A percentile compares a stretch with the other conserved stretches of the same genome.
phyloP scores from a whole-genome alignment of 2,113 vertebrate genomes.

The Pollimyrus isidori region DNA sequence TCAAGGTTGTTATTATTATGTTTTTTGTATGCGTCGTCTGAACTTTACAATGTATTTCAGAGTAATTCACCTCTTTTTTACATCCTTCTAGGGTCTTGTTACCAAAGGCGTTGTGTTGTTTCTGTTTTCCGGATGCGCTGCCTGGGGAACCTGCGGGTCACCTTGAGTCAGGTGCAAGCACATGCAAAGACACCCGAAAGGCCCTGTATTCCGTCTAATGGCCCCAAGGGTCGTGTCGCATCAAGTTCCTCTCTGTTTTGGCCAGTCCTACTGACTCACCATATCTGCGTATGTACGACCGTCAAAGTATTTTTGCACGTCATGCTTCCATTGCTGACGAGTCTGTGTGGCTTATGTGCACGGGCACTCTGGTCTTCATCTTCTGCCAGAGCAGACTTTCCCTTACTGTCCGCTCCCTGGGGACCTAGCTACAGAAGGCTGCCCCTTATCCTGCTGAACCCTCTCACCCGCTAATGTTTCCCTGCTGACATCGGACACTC shows the following conservation, averaged over 20 bases:
- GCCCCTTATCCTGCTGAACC: conserved; percentile 56
- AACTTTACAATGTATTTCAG: background rate
- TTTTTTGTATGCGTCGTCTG: background rate
- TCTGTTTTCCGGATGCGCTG: conserved; percentile 16
- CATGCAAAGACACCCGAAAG: background rate
- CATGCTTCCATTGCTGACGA: background rate
- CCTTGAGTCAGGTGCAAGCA: background rate
- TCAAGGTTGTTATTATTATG: background rate
- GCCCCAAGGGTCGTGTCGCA: background rate
- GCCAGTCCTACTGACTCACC: background rate
- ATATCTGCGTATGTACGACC: background rate
- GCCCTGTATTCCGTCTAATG: background rate
- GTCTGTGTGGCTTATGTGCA: background rate
- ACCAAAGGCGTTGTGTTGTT: conserved; percentile 25
- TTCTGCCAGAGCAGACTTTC: conserved; percentile 14
- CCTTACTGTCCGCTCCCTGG: conserved; percentile 24
- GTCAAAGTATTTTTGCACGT: background rate
- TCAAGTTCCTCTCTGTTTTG: background rate
- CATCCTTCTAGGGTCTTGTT: conserved; percentile 29
- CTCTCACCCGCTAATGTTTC: conserved; percentile 53
- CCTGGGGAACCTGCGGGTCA: background rate
- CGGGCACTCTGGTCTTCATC: background rate
- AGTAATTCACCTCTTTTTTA: background rate
- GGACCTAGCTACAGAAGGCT: conserved; percentile 20
- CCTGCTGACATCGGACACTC: conserved; percentile 49